Conservation (phyloP, 1,140 invertebrate genomes). For the Heliconius eleuchia region DNA sequence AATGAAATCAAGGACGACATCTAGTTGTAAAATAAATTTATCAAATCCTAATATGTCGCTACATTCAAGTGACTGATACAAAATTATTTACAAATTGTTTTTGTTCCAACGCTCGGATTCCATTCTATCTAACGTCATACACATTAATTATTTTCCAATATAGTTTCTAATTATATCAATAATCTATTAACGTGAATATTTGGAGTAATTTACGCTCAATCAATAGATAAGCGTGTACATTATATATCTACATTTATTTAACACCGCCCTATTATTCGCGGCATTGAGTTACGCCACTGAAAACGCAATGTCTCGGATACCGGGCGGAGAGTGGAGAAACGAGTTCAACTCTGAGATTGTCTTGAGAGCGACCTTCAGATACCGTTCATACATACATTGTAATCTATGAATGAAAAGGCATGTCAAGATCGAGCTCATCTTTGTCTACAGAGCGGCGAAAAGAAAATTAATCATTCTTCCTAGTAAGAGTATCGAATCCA, state of each 20-base stretch:
- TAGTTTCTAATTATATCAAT: slow-evolving; percentile 30
- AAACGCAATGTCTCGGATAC: too few species aligned
- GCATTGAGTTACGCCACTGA: too few species aligned
- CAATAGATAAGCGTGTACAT: not conserved
- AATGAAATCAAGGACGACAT: too few species aligned
- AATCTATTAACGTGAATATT: slow-evolving; percentile 26
- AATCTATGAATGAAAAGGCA: too few species aligned
- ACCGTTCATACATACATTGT: too few species aligned
- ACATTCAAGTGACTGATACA: not conserved
- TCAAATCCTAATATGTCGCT: not conserved
- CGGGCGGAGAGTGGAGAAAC: too few species aligned
- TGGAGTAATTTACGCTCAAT: not conserved
- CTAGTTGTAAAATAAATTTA: not conserved
- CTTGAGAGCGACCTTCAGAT: too few species aligned
- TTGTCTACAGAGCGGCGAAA: too few species aligned
- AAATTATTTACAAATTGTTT: not conserved
- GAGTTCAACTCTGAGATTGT: too few species aligned
- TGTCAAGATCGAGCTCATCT: too few species aligned
- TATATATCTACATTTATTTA: not conserved
- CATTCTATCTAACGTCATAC: not conserved
- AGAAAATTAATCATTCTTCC: not conserved
- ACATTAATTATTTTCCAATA: slow-evolving; percentile 24
- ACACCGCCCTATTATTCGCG: too few species aligned
- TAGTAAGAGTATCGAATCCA: not conserved
- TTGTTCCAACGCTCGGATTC: not conserved